phyloP scores from a whole-genome alignment of 2,797 vertebrate genomes.

The Anabas testudineus region DNA sequence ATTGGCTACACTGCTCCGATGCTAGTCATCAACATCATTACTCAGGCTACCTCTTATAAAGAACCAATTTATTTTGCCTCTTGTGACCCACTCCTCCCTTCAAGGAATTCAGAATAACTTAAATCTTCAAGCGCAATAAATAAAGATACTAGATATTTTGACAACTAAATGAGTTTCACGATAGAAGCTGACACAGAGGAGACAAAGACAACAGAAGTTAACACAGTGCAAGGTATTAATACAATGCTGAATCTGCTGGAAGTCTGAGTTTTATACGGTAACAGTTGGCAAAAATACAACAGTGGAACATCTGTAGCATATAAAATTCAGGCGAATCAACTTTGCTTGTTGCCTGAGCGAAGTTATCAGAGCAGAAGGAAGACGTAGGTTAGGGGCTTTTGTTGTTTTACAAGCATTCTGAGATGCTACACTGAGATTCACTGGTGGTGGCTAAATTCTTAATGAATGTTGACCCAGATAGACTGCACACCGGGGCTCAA shows the following conservation, averaged over 20 bases:
- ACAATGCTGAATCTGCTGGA: constrained; percentile 5
- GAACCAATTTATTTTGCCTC: constrained; percentile 50
- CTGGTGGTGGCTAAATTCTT: constrained; percentile 48
- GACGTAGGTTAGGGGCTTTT: constrained; percentile 24
- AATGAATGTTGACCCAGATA: constrained; percentile 67
- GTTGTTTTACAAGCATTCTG: constrained; percentile 47
- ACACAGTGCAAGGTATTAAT: not conserved
- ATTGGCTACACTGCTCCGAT: constrained; percentile 28
- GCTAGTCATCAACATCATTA: constrained; percentile 54
- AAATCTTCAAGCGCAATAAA: constrained; percentile 33
- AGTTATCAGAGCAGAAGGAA: not conserved
- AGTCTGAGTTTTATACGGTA: constrained; percentile 25
- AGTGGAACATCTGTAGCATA: constrained; percentile 51
- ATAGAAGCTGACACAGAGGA: not conserved
- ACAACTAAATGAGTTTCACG: constrained; percentile 29
- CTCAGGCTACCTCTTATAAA: constrained; percentile 47
- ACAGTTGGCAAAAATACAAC: constrained; percentile 30
- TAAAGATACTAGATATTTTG: constrained; percentile 24
- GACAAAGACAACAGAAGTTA: constrained; percentile 12
- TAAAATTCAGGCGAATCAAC: constrained; percentile 42
- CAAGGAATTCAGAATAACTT: constrained; percentile 24
- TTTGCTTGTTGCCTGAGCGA: constrained; percentile 31
- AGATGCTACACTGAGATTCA: constrained; percentile 56
- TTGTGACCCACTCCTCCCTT: constrained; percentile 39
- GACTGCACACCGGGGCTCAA: constrained; percentile 22